Percentiles rank a stretch among this genome's conserved stretches.
These are phyloP conservation scores for Halocynthia roretzi DNA, from an alignment of 23 tunicate genomes.

Conservation along the genomic window DNA sequence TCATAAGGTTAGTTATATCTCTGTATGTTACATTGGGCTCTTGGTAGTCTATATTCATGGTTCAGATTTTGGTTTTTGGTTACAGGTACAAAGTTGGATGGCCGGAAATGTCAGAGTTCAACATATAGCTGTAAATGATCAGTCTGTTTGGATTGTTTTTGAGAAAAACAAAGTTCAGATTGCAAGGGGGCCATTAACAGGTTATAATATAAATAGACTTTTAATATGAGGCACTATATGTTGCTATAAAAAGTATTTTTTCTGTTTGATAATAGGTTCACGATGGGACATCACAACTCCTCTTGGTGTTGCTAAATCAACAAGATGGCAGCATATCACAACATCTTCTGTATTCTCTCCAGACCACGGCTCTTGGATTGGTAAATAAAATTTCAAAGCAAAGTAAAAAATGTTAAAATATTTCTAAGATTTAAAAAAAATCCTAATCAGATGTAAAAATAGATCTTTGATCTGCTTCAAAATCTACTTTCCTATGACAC, in stretches of 20 bases:
- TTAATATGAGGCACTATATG: background rate
- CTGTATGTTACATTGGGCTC: background rate
- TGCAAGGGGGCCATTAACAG: conserved; percentile 43
- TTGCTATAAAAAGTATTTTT: background rate
- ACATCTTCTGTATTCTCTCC: conserved; percentile 47
- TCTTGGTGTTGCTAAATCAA: conserved; percentile 34
- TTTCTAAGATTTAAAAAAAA: no score
- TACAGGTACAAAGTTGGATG: conserved; percentile 26
- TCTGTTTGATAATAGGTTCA: conserved; percentile 16
- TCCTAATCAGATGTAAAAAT: no score
- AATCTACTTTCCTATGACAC: no score
- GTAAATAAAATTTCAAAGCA: conserved; percentile 1
- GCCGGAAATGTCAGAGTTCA: conserved; percentile 5
- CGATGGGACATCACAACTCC: conserved; percentile 26
- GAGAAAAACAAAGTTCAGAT: conserved; percentile 27
- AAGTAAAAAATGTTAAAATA: no score
- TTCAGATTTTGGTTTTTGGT: background rate
- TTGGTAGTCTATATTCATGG: no score
- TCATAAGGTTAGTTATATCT: conserved; percentile 14
- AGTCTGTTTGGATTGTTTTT: conserved; percentile 46
- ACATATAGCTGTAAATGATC: conserved; percentile 26
- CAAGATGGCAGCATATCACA: conserved; percentile 44
- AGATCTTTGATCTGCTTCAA: no score
- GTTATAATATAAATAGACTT: background rate
- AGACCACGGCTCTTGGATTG: conserved; percentile 41